A percentile compares a stretch with the other conserved stretches of the same genome.
Evolutionary conservation across 2,113 vertebrate species (phyloP).

Genomic region (Mastomys coucha): DNA sequence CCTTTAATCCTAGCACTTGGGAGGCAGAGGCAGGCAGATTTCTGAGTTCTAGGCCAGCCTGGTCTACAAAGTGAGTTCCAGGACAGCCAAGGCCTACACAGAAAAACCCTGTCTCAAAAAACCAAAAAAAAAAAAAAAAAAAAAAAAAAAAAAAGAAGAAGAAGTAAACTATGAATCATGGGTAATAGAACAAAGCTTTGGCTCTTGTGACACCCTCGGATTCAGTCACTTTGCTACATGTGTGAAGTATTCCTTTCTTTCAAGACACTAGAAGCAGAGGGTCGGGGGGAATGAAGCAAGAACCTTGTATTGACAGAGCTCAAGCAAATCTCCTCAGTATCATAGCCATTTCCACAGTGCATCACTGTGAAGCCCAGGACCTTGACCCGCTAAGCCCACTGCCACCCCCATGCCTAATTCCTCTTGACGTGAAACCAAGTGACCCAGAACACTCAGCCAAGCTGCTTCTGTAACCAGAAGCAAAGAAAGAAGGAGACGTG

Average conservation of each 20-base stretch:
- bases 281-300: background rate
- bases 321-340: background rate
- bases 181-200: background rate
- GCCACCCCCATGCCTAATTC: no score
- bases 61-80: no score
- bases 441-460: background rate
- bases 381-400: background rate
- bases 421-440: background rate
- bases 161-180: constrained; percentile 30
- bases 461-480: background rate
- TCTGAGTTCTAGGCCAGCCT: no score
- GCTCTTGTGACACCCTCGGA: background rate
- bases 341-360: background rate
- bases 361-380: background rate
- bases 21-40: no score
- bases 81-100: no score
- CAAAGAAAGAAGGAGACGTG: background rate
- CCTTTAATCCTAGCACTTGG: no score
- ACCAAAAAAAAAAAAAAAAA: no score
- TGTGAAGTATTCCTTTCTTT: background rate
- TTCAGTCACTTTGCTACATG: background rate
- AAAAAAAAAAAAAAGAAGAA: no score
- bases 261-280: background rate
- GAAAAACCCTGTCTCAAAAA: no score
- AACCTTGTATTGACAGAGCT: background rate